phyloP scores from a whole-genome alignment of 1,140 invertebrate genomes.

The Penaeus indicus region DNA sequence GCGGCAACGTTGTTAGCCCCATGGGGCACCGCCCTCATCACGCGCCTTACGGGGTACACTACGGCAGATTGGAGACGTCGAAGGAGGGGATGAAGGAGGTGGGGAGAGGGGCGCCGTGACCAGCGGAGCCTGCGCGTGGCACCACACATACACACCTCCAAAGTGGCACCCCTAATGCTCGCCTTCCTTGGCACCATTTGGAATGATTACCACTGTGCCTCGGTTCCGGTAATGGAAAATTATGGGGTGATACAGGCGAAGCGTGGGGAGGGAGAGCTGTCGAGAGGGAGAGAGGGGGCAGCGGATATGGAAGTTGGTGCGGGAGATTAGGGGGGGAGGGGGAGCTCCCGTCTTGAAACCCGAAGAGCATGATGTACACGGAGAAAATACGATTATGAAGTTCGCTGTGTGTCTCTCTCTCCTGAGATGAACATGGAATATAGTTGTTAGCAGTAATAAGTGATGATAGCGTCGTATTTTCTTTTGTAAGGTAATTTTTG shows the following conservation, averaged over 20 bases:
- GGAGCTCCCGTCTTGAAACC: too few species aligned
- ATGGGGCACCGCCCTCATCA: slow-evolving; percentile 47
- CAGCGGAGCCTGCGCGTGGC: background rate
- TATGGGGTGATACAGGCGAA: slow-evolving; percentile 39
- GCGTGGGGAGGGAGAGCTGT: background rate
- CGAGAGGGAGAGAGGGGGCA: background rate
- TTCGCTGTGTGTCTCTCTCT: too few species aligned
- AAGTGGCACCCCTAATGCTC: slow-evolving; percentile 33
- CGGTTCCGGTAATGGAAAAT: slow-evolving; percentile 50
- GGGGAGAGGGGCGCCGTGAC: background rate
- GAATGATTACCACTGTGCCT: slow-evolving; percentile 44
- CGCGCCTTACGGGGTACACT: background rate
- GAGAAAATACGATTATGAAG: too few species aligned
- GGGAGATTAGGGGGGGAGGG: too few species aligned
- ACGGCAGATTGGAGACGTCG: too few species aligned
- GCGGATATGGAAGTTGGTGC: too few species aligned
- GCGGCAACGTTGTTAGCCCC: slow-evolving; percentile 46
- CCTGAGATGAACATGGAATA: too few species aligned
- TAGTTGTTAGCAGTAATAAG: too few species aligned
- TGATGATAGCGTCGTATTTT: too few species aligned
- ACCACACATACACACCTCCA: slow-evolving; percentile 25
- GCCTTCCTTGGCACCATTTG: slow-evolving; percentile 47
- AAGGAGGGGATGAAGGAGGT: too few species aligned
- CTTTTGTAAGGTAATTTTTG: too few species aligned
- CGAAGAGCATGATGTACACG: too few species aligned